Conservation (phyloP, 1,140 invertebrate genomes). For the Drosophila yakuba region DNA sequence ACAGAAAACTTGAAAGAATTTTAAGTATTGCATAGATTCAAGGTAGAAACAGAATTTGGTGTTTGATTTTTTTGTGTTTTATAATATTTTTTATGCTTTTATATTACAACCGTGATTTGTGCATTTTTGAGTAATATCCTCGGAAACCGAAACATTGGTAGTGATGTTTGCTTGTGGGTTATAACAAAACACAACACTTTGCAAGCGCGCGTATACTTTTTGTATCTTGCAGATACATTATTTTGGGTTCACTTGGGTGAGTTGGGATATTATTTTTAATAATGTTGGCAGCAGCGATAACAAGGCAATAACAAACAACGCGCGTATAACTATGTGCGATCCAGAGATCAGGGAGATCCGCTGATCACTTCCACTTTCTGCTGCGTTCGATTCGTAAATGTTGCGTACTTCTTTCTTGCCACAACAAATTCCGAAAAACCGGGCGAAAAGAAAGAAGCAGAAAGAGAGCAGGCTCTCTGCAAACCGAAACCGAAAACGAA, state of each 20-base stretch:
- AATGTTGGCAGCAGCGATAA: conserved; percentile 48
- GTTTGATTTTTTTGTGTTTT: conserved; percentile 9
- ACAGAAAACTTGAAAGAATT: conserved; percentile 39
- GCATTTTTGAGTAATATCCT: conserved; percentile 18
- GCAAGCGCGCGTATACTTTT: conserved; percentile 10
- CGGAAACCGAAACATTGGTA: conserved; percentile 38
- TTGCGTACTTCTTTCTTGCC: conserved; percentile 67
- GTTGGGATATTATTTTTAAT: conserved; percentile 8
- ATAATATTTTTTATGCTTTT: conserved; percentile 20
- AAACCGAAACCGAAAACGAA: no score
- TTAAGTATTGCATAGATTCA: conserved; percentile 22
- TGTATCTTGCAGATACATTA: conserved; percentile 49
- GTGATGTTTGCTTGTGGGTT: conserved; percentile 23
- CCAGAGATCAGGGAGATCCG: conserved; percentile 47
- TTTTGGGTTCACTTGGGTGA: conserved; percentile 21
- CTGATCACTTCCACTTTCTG: conserved; percentile 78
- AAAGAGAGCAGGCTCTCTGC: conserved; percentile 18
- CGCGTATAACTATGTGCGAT: conserved; percentile 34
- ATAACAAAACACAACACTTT: conserved; percentile 38
- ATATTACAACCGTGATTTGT: conserved; percentile 13
- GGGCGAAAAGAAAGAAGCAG: conserved; percentile 49
- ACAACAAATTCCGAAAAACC: conserved; percentile 38
- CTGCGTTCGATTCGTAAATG: conserved; percentile 80
- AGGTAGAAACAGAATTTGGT: conserved; percentile 16
- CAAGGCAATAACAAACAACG: conserved; percentile 30